Percentiles rank a stretch among this genome's conserved stretches.
phyloP scores from a whole-genome alignment of 2,113 vertebrate genomes.

The Nyctibius bracteatus region DNA sequence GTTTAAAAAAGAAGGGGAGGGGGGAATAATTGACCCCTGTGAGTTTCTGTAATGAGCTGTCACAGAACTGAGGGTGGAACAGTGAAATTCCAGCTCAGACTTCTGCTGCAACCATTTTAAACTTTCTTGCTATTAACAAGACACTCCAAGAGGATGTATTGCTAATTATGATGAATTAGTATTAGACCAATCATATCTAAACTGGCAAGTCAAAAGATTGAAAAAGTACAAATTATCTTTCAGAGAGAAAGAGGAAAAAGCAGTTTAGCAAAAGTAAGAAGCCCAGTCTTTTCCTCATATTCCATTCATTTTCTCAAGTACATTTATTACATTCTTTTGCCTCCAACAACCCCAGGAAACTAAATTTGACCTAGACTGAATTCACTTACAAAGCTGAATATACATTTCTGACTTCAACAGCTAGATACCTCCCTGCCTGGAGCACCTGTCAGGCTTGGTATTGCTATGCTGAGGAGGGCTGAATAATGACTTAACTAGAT shows the following conservation, averaged over 20 bases:
- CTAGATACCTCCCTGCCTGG: background rate
- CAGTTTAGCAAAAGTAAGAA: background rate
- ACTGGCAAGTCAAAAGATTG: background rate
- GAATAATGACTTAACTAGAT: background rate
- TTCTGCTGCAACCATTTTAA: background rate
- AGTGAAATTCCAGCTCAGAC: background rate
- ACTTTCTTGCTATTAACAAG: background rate
- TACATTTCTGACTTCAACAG: background rate
- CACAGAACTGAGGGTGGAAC: background rate
- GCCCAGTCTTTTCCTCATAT: background rate
- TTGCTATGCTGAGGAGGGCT: background rate
- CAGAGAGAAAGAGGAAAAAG: background rate
- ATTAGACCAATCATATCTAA: background rate
- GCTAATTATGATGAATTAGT: background rate
- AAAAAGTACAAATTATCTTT: background rate
- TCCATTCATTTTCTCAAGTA: background rate
- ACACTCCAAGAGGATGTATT: background rate
- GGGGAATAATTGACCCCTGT: background rate
- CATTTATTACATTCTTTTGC: background rate
- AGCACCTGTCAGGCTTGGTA: background rate
- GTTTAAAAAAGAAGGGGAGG: background rate
- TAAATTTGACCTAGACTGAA: background rate
- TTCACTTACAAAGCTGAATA: background rate
- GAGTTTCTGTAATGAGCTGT: background rate
- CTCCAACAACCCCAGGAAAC: background rate